These are phyloP conservation scores for Ascidia mentula DNA, from an alignment of 23 tunicate species.

Conservation along the genomic window DNA sequence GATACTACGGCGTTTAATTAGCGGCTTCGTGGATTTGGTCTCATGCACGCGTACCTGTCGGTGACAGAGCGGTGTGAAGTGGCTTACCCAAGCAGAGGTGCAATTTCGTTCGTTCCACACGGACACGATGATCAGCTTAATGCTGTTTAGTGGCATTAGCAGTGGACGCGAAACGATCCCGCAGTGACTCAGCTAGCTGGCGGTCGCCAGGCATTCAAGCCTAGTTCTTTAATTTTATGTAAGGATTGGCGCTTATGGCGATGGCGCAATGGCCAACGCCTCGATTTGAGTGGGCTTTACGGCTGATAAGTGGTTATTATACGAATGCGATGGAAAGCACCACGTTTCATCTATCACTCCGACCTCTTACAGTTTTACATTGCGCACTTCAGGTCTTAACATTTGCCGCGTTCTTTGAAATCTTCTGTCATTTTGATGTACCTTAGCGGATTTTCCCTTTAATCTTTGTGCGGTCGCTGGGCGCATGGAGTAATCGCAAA, in stretches of 20 bases:
- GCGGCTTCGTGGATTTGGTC: neutral
- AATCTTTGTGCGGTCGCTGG: too few relatives aligned
- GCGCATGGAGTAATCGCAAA: too few relatives aligned
- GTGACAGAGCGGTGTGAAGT: neutral
- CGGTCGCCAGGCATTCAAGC: neutral
- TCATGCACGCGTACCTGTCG: neutral
- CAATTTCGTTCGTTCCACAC: neutral
- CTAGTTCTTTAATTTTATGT: too few relatives aligned
- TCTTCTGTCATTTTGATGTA: too few relatives aligned
- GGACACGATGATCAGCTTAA: conserved; percentile 1
- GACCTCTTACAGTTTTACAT: too few relatives aligned
- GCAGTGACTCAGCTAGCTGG: neutral
- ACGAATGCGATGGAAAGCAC: neutral
- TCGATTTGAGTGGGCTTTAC: neutral
- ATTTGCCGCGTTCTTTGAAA: too few relatives aligned
- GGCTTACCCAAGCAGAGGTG: neutral
- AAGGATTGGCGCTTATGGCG: too few relatives aligned
- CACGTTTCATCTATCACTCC: too few relatives aligned
- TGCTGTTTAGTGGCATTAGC: neutral
- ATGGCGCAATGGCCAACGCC: neutral
- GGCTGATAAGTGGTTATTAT: neutral
- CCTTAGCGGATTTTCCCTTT: too few relatives aligned
- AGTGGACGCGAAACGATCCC: neutral
- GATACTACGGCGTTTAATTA: too few relatives aligned
- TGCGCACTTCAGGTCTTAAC: too few relatives aligned